phyloP scores from a whole-genome alignment of 2,113 vertebrate species.

The Pristiophorus japonicus region DNA sequence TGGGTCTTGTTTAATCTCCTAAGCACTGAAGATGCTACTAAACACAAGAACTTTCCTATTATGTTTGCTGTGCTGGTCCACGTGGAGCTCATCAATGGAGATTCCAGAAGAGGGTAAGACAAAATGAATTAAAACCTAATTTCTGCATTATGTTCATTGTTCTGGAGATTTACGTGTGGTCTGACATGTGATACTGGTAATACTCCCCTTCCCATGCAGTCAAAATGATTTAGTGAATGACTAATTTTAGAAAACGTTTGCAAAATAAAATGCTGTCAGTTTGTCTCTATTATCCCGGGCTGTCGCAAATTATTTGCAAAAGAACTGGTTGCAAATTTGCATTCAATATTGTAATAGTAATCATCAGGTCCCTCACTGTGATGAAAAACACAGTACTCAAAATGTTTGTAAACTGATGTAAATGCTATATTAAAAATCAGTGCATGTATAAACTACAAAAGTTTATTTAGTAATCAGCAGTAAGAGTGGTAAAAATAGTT shows the following conservation, averaged over 20 bases:
- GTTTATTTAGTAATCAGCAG: background rate
- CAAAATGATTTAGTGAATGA: background rate
- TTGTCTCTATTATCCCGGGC: background rate
- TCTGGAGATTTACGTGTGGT: background rate
- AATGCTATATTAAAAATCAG: background rate
- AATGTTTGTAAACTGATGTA: background rate
- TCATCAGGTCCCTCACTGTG: background rate
- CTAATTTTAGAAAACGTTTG: background rate
- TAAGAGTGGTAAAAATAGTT: background rate
- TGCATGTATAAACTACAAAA: background rate
- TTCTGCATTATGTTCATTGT: background rate
- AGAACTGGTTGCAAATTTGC: background rate
- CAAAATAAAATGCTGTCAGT: background rate
- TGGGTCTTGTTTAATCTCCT: background rate
- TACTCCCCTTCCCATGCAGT: too few relatives aligned
- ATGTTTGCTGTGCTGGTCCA: constrained; percentile 11
- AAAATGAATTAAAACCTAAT: background rate
- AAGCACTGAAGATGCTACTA: constrained; percentile 2
- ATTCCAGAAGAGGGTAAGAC: constrained; percentile 31
- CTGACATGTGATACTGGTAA: background rate
- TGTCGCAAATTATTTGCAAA: background rate
- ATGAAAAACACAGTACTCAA: background rate
- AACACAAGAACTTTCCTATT: background rate
- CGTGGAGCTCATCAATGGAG: constrained; percentile 24
- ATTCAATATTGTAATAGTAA: background rate